These are phyloP conservation scores for Gallinago media DNA, from an alignment of 2,113 vertebrate genomes.

Conservation along the genomic window DNA sequence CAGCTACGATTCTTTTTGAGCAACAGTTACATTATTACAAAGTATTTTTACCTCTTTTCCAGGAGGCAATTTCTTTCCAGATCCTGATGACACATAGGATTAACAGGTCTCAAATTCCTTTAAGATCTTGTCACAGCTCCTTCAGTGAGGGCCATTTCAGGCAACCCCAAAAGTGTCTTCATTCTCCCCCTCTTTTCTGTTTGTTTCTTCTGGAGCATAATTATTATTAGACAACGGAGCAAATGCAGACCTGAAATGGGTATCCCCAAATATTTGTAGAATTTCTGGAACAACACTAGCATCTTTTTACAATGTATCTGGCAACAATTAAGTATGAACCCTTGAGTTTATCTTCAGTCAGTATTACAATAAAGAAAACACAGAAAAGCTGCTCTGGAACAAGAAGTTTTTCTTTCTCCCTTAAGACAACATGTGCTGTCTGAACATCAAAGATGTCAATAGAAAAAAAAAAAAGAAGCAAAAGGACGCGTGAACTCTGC, in stretches of 20 bases:
- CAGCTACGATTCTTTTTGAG: background rate
- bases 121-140: background rate
- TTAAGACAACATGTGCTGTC: background rate
- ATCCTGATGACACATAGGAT: background rate
- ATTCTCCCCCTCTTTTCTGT: background rate
- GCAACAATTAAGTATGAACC: background rate
- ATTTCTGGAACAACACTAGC: background rate
- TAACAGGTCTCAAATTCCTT: background rate
- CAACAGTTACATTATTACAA: background rate
- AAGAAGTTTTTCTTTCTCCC: background rate
- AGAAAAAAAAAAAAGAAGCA: background rate
- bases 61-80: background rate
- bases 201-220: background rate
- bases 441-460: background rate
- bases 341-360: background rate
- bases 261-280: background rate
- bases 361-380: background rate
- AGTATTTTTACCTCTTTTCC: background rate
- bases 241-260: background rate
- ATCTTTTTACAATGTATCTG: background rate
- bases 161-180: background rate
- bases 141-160: background rate
- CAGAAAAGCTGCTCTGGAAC: background rate
- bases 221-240: background rate
- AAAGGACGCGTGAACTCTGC: background rate